phyloP scores from a whole-genome alignment of 2,888 invertebrate species.

The Hypercompe scribonia region DNA sequence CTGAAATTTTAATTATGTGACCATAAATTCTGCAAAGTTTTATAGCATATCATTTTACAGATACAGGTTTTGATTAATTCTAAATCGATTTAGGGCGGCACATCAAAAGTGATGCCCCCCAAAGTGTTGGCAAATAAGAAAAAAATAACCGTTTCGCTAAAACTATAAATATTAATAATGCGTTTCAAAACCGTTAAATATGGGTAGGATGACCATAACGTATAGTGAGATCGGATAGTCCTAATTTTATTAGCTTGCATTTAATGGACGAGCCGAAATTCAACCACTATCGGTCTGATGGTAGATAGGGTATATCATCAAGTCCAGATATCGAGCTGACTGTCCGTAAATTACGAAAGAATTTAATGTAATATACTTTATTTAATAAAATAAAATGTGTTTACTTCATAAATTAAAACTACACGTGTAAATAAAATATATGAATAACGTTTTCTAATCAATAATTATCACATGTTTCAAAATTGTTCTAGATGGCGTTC shows the following conservation, averaged over 20 bases:
- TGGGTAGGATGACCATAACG: constrained; percentile 64
- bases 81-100: constrained; percentile 57
- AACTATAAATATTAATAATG: constrained; percentile 84
- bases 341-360: no score
- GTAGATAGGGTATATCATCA: not conserved
- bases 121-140: constrained; percentile 80
- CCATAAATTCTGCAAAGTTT: constrained; percentile 66
- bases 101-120: constrained; percentile 80
- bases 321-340: no score
- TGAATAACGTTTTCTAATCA: not conserved
- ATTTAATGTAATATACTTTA: no score
- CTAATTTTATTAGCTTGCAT: not conserved
- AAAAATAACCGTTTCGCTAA: constrained; percentile 69
- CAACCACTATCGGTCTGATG: not conserved
- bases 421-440: no score
- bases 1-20: constrained; percentile 44
- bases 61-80: constrained; percentile 63
- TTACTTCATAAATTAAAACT: no score
- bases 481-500: no score
- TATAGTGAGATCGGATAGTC: not conserved
- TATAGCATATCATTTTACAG: constrained; percentile 55
- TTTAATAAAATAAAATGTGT: no score
- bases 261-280: not conserved
- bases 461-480: not conserved
- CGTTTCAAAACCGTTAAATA: constrained; percentile 71